Base-by-base conservation (phyloP, 2,888 invertebrate species). In the Amblyjoppa fuscipennis region DNA sequence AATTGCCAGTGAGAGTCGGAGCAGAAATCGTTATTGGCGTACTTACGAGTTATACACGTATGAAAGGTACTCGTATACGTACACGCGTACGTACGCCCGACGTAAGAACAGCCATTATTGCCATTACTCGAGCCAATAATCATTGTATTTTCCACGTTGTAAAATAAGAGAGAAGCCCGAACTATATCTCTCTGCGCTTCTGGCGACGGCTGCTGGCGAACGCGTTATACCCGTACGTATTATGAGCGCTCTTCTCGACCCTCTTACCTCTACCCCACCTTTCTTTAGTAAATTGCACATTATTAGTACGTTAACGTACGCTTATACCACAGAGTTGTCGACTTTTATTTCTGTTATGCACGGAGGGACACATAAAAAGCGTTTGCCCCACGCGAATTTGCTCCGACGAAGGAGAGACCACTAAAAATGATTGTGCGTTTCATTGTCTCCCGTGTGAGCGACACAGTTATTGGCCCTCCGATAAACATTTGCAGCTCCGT, bases 61-160 rank as follows among this genome's bases (percentile, higher is more conserved):
- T 75, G n/a, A 13, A 68, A 53, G 73, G 83, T 41, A 69, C 45
- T 25, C 78, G 69, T n/a, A 34, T 59, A 69, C 51, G 49, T 74
- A 71, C 49, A 81, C 73, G 25, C 75, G 74, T 77, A 28, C 71
- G 74, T 77, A 73, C 81, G 76, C 59, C 66, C 76, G 34, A 59
- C 66, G 38, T 80, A 82, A 83, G 73, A 81, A 71, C 81, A 45
- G 64, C 85, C 80, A 87, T 88, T 79, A 86, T 86, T 87, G 75
- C 84, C 84, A 84, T 84, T 84, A 83, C 88, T 77, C 84, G 79
- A 82, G 76, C 86, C 83, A 84, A 86, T 88, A 87, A 87, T 88
- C 88, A 87, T 88, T 85, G 81, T 81, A 79, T 84, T 87, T 88
- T 87, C 83, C 83, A 87, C 74, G 80, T 86, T 86, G 86, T 79